phyloP scores from a whole-genome alignment of 2,797 vertebrate species.

The Anabacerthia variegaticeps region DNA sequence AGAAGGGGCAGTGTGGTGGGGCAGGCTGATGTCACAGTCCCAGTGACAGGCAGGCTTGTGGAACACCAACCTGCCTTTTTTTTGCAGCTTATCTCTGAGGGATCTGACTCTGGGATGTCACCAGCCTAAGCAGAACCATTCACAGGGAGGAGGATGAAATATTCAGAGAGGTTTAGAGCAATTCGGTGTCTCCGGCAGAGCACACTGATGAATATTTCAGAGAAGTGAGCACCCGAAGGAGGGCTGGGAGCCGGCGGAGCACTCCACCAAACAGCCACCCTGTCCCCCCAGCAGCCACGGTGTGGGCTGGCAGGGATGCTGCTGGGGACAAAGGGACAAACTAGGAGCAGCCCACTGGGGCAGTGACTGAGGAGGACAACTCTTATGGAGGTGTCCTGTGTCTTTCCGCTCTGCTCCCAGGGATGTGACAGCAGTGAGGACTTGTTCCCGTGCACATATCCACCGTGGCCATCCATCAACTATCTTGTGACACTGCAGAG shows the following conservation, averaged over 20 bases:
- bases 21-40: neutral
- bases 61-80: neutral
- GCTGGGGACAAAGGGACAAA: accelerated
- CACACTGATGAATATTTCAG: neutral
- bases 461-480: neutral
- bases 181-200: neutral
- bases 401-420: neutral
- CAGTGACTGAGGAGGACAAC: neutral
- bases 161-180: conserved; percentile 6
- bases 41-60: neutral
- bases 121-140: neutral
- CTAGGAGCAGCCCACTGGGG: accelerated
- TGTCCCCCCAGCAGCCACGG: accelerated
- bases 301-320: neutral
- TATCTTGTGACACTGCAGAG: neutral
- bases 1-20: accelerated
- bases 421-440: neutral
- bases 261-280: neutral
- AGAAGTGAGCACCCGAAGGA: neutral
- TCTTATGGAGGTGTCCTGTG: neutral
- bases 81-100: neutral
- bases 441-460: neutral
- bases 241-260: neutral
- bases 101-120: accelerated
- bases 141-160: neutral